These are phyloP conservation scores for Benitochromis conjunctus DNA, from an alignment of 2,113 vertebrate genomes.

Conservation along the genomic window DNA sequence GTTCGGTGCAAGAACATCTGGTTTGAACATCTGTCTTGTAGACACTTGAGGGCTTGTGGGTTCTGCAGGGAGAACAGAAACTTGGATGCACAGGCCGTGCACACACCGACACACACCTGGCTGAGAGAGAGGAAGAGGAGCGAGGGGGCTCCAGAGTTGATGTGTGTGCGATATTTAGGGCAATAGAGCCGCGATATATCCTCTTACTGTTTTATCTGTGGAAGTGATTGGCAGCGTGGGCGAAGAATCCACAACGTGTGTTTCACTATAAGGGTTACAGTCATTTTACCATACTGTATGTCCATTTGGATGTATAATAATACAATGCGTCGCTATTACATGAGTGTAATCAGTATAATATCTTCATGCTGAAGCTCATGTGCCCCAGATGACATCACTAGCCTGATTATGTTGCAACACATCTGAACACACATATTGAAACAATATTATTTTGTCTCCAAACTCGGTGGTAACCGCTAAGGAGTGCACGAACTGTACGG, in stretches of 20 bases:
- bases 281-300: background rate
- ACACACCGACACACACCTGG: slow-evolving; percentile 20
- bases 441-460: background rate
- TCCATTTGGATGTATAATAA: background rate
- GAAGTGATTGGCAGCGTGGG: background rate
- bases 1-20: slow-evolving; percentile 60
- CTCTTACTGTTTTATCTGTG: background rate
- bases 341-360: background rate
- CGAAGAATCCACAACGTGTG: background rate
- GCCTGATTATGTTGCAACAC: background rate
- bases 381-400: background rate
- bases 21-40: slow-evolving; percentile 62
- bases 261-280: background rate
- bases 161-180: background rate
- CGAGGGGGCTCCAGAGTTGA: background rate
- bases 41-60: slow-evolving; percentile 19
- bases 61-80: slow-evolving; percentile 29
- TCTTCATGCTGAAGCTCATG: background rate
- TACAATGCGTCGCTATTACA: background rate
- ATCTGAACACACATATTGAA: background rate
- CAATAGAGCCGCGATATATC: background rate
- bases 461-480: no score
- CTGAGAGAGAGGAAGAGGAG: background rate
- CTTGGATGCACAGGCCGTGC: background rate
- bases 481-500: rapidly evolving